Percentiles rank a stretch among this genome's conserved stretches.
These are phyloP conservation scores for Lasiurus cinereus DNA, from an alignment of 2,113 vertebrate genomes.

Conservation along the genomic window DNA sequence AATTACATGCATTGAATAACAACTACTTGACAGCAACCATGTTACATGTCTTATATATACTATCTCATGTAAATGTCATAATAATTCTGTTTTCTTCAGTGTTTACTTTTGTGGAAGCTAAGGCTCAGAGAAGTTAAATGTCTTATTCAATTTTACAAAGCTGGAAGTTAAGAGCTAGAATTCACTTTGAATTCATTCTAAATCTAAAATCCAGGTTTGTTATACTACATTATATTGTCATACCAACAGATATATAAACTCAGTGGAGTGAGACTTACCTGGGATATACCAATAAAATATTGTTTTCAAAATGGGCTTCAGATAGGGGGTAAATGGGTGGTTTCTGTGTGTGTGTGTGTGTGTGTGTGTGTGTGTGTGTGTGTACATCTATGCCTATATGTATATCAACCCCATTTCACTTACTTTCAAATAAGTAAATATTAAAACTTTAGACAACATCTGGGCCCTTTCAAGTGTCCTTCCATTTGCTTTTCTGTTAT, in stretches of 20 bases:
- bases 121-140: background rate
- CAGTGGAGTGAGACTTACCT: background rate
- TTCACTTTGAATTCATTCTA: background rate
- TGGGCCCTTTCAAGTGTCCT: background rate
- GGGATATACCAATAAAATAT: background rate
- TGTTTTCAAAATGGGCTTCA: background rate
- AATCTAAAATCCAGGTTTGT: background rate
- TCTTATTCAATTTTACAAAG: constrained; percentile 5
- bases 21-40: background rate
- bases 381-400: background rate
- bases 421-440: constrained; percentile 12
- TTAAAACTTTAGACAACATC: background rate
- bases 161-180: background rate
- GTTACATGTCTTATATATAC: background rate
- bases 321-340: background rate
- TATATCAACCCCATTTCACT: background rate
- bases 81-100: background rate
- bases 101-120: background rate
- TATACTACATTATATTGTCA: background rate
- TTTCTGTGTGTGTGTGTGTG: background rate
- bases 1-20: background rate
- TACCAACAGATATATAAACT: background rate
- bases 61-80: background rate
- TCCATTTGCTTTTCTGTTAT: background rate
- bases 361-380: too few relatives aligned